phyloP scores from a whole-genome alignment of 53 echinoderm and acorn worm species.

The Paelopatides confundens region DNA sequence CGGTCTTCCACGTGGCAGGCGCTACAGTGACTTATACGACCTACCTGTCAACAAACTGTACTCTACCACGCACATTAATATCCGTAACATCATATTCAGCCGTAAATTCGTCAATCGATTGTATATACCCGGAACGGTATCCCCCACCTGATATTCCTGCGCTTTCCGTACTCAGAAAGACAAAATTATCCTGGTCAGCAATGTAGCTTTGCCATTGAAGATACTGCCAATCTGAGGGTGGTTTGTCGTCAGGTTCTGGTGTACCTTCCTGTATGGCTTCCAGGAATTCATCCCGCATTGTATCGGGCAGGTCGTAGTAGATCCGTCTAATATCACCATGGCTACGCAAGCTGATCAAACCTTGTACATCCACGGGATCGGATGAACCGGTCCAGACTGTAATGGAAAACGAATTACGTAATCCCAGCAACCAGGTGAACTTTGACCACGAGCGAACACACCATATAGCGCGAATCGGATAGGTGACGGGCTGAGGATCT shows the following conservation, averaged over 20 bases:
- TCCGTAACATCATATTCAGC: neutral
- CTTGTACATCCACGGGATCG: slow-evolving; percentile 60
- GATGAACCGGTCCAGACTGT: slow-evolving; percentile 71
- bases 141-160: slow-evolving; percentile 64
- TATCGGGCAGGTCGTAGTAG: slow-evolving; percentile 73
- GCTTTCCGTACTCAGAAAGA: slow-evolving; percentile 70
- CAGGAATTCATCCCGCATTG: slow-evolving; percentile 47
- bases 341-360: slow-evolving; percentile 63
- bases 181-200: slow-evolving; percentile 48
- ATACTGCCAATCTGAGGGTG: slow-evolving; percentile 50
- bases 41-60: slow-evolving; percentile 79
- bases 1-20: too few relatives aligned
- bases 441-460: slow-evolving; percentile 71
- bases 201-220: slow-evolving; percentile 56
- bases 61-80: slow-evolving; percentile 24
- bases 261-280: slow-evolving; percentile 46
- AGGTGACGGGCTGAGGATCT: slow-evolving; percentile 78
- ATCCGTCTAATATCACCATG: slow-evolving; percentile 73
- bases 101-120: slow-evolving; percentile 60
- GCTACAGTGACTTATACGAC: too few relatives aligned
- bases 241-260: slow-evolving; percentile 41
- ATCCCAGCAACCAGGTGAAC: slow-evolving; percentile 74
- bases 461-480: slow-evolving; percentile 79
- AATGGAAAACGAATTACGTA: slow-evolving; percentile 75
- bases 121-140: slow-evolving; percentile 60